Evolutionary conservation across 2,888 invertebrate genomes (phyloP).

Genomic region (Epiblema foenella): DNA sequence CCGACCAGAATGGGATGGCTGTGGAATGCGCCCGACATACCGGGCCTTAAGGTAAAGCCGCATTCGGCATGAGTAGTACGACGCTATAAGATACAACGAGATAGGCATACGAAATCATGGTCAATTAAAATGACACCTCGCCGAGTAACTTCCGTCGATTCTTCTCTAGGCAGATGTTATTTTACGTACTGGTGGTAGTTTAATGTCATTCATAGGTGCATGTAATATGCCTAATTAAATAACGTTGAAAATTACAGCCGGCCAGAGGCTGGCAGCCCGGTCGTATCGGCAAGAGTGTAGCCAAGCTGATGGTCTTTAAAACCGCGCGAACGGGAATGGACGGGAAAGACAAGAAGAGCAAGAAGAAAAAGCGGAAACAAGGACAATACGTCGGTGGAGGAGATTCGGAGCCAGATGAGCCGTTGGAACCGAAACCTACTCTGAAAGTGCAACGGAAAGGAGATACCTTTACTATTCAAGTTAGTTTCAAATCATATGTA

Average conservation of each 20-base stretch:
- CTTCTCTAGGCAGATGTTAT: no score
- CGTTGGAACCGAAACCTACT: slow-evolving; percentile 86
- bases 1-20: slow-evolving; percentile 89
- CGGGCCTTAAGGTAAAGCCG: slow-evolving; percentile 69
- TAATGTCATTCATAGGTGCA: no score
- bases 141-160: no score
- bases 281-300: slow-evolving; percentile 79
- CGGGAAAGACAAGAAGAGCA: slow-evolving; percentile 69
- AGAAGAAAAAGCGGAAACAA: slow-evolving; percentile 65
- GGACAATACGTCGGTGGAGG: slow-evolving; percentile 64
- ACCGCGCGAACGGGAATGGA: slow-evolving; percentile 68
- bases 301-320: slow-evolving; percentile 77
- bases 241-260: no score
- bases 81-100: no score
- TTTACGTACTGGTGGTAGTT: no score
- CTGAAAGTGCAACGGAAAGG: slow-evolving; percentile 87
- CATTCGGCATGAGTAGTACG: no score
- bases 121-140: no score
- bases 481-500: slow-evolving; percentile 48
- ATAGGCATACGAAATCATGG: no score
- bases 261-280: slow-evolving; percentile 86
- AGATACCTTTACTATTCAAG: slow-evolving; percentile 87
- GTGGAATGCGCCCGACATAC: slow-evolving; percentile 80
- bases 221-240: no score
- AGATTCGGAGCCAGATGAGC: slow-evolving; percentile 77